Conservation (phyloP, 2,888 invertebrate species). For the Lamproptera curius region DNA sequence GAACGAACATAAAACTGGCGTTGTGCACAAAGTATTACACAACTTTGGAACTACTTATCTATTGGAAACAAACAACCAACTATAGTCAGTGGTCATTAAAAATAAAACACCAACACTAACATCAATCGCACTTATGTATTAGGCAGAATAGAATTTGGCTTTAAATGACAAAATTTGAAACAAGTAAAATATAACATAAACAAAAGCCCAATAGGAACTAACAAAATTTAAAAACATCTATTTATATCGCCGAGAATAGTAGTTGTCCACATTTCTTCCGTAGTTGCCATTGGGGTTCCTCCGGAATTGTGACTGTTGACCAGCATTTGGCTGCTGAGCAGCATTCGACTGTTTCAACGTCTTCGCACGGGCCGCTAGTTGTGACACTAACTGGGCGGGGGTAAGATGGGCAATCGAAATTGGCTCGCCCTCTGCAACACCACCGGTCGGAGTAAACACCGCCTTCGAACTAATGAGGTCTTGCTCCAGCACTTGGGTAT, state of each 20-base stretch:
- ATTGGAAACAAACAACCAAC: too few species aligned
- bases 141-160: too few species aligned
- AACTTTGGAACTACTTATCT: too few species aligned
- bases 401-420: constrained; percentile 69
- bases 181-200: background rate
- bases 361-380: constrained; percentile 67
- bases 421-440: constrained; percentile 47
- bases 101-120: too few species aligned
- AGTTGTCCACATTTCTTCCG: constrained; percentile 5
- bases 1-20: too few species aligned
- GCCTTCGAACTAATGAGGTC: constrained; percentile 61
- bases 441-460: constrained; percentile 59
- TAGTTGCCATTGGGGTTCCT: constrained; percentile 38
- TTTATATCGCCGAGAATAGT: constrained; percentile 43
- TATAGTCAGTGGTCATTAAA: too few species aligned
- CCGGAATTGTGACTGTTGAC: constrained; percentile 32
- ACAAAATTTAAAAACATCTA: background rate
- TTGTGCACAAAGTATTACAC: too few species aligned
- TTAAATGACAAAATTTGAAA: too few species aligned
- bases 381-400: constrained; percentile 68
- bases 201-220: background rate
- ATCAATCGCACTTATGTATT: too few species aligned
- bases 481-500: constrained; percentile 67
- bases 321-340: background rate
- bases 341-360: constrained; percentile 54